phyloP scores from a whole-genome alignment of 2,888 invertebrate genomes.

The Yponomeuta evonymella region DNA sequence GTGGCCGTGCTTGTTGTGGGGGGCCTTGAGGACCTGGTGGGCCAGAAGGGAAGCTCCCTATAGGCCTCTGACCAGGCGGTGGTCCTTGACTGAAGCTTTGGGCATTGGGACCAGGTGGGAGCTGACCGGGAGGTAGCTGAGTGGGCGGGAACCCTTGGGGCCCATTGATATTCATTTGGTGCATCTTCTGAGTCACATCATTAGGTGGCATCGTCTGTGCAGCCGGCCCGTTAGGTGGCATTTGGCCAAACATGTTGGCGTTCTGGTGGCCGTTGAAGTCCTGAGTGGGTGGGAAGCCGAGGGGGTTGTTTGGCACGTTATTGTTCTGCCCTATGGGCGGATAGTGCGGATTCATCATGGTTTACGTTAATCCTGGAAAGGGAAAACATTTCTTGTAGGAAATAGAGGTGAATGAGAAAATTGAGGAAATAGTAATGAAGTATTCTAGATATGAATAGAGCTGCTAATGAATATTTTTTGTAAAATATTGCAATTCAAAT shows the following conservation, averaged over 20 bases:
- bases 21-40: conserved; percentile 29
- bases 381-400: background rate
- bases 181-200: conserved; percentile 68
- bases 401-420: no score
- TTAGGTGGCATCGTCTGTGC: conserved; percentile 33
- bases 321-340: conserved; percentile 67
- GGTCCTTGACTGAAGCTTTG: conserved; percentile 38
- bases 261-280: conserved; percentile 63
- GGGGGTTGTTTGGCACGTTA: conserved; percentile 55
- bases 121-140: conserved; percentile 48
- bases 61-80: conserved; percentile 41
- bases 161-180: conserved; percentile 61
- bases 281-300: conserved; percentile 52
- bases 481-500: background rate
- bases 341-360: conserved; percentile 71
- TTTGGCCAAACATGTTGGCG: conserved; percentile 52
- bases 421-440: no score
- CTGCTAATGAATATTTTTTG: no score
- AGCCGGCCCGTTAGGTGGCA: conserved; percentile 19
- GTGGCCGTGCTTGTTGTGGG: conserved; percentile 34
- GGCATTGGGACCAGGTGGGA: conserved; percentile 43
- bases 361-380: conserved; percentile 19
- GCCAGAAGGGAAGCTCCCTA: conserved; percentile 17
- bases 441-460: no score
- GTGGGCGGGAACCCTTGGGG: conserved; percentile 54